Base-by-base conservation (phyloP, 2,113 vertebrate species). In the Ranitomeya variabilis region DNA sequence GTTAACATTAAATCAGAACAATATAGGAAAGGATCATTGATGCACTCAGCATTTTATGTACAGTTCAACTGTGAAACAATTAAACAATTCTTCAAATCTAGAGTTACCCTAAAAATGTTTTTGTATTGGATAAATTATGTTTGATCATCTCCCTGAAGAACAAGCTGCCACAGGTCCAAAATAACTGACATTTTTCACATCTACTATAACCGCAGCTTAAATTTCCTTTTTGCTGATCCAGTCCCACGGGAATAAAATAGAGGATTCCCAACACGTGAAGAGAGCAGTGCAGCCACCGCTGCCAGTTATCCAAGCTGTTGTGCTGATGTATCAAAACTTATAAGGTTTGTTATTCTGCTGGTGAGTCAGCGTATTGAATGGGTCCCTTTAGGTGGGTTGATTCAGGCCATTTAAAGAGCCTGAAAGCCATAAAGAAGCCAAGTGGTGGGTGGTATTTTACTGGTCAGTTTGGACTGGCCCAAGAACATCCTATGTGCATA, bases 151-250 rank as follows among this genome's bases (percentile, higher is more conserved):
- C 23, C 45, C 51, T 9, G 21, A 16, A 77, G 7, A 9, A 45
- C n/a, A 77, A n/a, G 16, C 26, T n/a, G 18, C 15, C 16, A 26
- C 23, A 71, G 45, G 64, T 69, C 14, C 77, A 31, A 45, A 55
- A 69, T 87, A n/a, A 80, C 55, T 80, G 86, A 15, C 77, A 71
- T 87, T 80, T 69, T 52, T 87, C 37, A 79, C 37, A 69, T 87
- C 86, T 71, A 59, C 8, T n/a, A 16, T 51, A 81, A 87, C 59
- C 18, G 37, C 62, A 67, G 23, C 23, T 52, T 87, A 87, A 55
- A 87, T 55, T 80, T 80, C 86, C 86, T 69, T 73, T 86, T 86
- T 86, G 66, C 18, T 37, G 73, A 37, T 64, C 19, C 13, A 16
- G 19, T 21, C 76, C 73, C 73, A 57, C 54, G 54, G 86, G 74